A percentile compares a stretch with the other conserved stretches of the same genome.
These are phyloP conservation scores for Ferrisia virgata DNA, from an alignment of 2,888 invertebrate genomes.

Conservation along the genomic window DNA sequence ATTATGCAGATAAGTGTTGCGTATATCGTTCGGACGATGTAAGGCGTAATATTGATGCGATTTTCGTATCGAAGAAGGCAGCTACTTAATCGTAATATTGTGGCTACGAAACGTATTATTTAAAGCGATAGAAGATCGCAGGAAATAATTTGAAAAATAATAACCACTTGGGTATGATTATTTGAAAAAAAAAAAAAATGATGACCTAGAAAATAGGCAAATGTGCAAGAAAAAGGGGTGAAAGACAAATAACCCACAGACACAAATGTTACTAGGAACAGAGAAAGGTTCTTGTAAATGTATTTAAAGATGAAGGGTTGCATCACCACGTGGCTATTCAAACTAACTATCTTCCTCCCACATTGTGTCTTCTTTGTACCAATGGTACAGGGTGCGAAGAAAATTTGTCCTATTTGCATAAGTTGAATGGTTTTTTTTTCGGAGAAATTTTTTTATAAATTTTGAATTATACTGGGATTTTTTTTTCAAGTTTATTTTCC, in stretches of 20 bases:
- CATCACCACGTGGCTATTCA: conserved; percentile 17
- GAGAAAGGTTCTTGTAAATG: conserved; percentile 7
- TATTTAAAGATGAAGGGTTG: conserved; percentile 34
- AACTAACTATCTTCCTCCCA: conserved; percentile 16
- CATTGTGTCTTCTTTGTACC: conserved; percentile 12
- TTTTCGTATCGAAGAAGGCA: conserved; percentile 16
- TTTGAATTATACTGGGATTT: too few species aligned
- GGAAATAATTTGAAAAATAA: conserved; percentile 2
- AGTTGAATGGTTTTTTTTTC: too few species aligned
- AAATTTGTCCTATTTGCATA: neutral
- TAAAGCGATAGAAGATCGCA: neutral
- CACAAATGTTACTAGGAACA: conserved; percentile 8
- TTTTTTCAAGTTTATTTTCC: too few species aligned
- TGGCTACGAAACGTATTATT: neutral
- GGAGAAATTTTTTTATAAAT: too few species aligned
- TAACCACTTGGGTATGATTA: neutral
- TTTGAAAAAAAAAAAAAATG: conserved; percentile 2
- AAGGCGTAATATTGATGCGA: neutral
- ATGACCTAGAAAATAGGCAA: conserved; percentile 27
- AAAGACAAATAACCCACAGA: conserved; percentile 35
- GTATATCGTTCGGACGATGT: neutral
- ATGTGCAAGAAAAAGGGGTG: conserved; percentile 1
- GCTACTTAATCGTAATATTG: neutral
- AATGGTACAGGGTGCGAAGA: neutral
- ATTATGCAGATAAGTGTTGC: neutral